Base-by-base conservation (phyloP, 53 echinoderm and acorn worm species). In the Zoroaster sp. region DNA sequence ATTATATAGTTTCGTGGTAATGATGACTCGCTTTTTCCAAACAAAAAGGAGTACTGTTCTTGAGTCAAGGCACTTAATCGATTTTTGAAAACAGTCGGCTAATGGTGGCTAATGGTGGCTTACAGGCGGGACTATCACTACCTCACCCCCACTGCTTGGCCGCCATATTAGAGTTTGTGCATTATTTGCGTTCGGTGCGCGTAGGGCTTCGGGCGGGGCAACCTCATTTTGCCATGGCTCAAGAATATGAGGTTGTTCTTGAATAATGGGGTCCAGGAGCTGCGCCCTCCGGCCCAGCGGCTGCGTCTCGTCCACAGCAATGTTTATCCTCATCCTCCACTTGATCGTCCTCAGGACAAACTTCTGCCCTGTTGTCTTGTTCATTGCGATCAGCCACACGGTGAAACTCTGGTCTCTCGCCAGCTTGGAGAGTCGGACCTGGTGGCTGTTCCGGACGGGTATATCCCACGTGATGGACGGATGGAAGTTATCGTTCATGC, bases 401-500 rank as follows among this genome's bases (percentile, higher is more conserved):
- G 98, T 98, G 82, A 98, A 95, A 71, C 98, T 98, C 82, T 98
- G 98, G 73, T 98, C 95, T 45, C 98, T 91, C 44, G 94, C 95
- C n/a, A 98, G 81, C 4, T 90, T 85, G 25, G 98, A 94, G 32
- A 98, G 90, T 39, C 94, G 93, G 5, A 95, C 98, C 90, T 98
- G 92, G 91, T 98, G 94, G 73, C 94, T 94, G 88, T 98, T 98
- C 7, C 95, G 90, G 13, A 98, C 98, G 65, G 98, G 95, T 74
- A 98, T 93, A 73, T 98, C 98, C 98, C 98, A 97, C 31, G 98
- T 98, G 40, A 98, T 98, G 42, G 95, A 95, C 63, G 98, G 95
- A 46, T 96, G 98, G 73, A 98, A 98, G 83, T 98, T 98, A 73
- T 98, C 98, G 88, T 98, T 98, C 98, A 98, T 97, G 41, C 98